Percentiles rank a stretch among this genome's conserved stretches.
Evolutionary conservation across 2,888 invertebrate genomes (phyloP).

Genomic region (Toxonevra muliebris): DNA sequence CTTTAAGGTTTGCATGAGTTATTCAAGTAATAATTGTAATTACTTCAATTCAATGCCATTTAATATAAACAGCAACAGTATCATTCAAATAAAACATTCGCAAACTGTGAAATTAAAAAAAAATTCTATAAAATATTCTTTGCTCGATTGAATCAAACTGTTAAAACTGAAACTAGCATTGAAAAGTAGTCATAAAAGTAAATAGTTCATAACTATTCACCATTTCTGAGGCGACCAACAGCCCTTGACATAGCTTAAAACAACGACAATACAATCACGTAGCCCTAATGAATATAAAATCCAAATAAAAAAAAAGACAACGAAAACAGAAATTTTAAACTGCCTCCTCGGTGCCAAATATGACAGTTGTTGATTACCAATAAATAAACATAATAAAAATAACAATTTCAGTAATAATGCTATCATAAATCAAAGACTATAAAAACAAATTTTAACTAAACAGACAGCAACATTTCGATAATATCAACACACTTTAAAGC

Average conservation of each 20-base stretch:
- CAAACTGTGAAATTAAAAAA: too few relatives aligned
- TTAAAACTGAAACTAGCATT: too few relatives aligned
- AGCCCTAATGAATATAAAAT: constrained; percentile 19
- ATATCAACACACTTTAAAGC: constrained; percentile 22
- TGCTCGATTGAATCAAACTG: too few relatives aligned
- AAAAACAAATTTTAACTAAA: constrained; percentile 27
- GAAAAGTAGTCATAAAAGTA: too few relatives aligned
- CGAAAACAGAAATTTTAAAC: neutral
- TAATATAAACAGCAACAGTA: too few relatives aligned
- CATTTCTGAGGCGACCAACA: neutral
- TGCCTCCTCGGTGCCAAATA: constrained; percentile 17
- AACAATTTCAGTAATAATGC: neutral
- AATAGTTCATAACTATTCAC: too few relatives aligned
- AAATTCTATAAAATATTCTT: too few relatives aligned
- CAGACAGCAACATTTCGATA: constrained; percentile 30
- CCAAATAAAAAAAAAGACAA: constrained; percentile 17
- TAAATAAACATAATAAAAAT: constrained; percentile 9
- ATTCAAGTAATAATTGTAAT: too few relatives aligned
- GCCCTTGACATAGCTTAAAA: neutral
- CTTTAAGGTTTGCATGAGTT: too few relatives aligned
- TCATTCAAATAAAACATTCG: too few relatives aligned
- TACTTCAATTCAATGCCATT: too few relatives aligned
- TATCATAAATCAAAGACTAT: constrained; percentile 5
- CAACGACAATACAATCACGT: constrained; percentile 51
- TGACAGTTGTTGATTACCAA: constrained; percentile 16